These are phyloP conservation scores for Synanthedon vespiformis DNA, from an alignment of 2,888 invertebrate species.

Conservation along the genomic window DNA sequence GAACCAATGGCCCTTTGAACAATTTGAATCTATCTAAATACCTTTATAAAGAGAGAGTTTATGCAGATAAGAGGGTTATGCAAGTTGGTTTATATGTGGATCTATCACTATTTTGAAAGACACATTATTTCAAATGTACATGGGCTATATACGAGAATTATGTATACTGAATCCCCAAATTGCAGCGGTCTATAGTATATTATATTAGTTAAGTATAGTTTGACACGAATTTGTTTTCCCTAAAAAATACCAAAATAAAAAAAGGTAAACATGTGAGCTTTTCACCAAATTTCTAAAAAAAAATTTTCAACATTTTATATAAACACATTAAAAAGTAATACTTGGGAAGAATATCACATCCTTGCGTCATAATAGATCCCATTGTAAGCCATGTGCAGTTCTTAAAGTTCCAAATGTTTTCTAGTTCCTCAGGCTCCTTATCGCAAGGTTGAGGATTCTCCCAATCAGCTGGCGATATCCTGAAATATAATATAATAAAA, in stretches of 20 bases:
- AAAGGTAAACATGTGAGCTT: too few relatives aligned
- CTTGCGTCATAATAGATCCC: constrained; percentile 93
- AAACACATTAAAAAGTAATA: constrained; percentile 35
- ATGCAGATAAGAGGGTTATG: neutral
- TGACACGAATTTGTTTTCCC: too few relatives aligned
- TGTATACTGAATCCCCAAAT: too few relatives aligned
- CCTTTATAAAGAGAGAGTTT: neutral
- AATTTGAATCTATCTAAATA: constrained; percentile 2
- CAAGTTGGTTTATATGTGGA: neutral
- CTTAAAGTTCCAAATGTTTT: constrained; percentile 88
- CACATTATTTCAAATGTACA: too few relatives aligned
- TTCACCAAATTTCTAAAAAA: too few relatives aligned
- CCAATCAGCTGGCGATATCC: constrained; percentile 93
- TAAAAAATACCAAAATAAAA: too few relatives aligned
- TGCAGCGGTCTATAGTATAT: too few relatives aligned
- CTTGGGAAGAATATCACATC: constrained; percentile 93
- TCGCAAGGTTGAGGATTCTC: constrained; percentile 94
- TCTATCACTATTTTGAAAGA: too few relatives aligned
- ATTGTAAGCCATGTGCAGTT: constrained; percentile 95
- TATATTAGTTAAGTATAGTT: too few relatives aligned
- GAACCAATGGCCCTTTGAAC: constrained; percentile 84
- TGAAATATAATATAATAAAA: constrained; percentile 26
- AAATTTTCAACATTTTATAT: too few relatives aligned
- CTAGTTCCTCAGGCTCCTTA: constrained; percentile 84
- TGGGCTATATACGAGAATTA: too few relatives aligned